phyloP scores from a whole-genome alignment of 2,888 invertebrate species.

The Phalangium opilio region DNA sequence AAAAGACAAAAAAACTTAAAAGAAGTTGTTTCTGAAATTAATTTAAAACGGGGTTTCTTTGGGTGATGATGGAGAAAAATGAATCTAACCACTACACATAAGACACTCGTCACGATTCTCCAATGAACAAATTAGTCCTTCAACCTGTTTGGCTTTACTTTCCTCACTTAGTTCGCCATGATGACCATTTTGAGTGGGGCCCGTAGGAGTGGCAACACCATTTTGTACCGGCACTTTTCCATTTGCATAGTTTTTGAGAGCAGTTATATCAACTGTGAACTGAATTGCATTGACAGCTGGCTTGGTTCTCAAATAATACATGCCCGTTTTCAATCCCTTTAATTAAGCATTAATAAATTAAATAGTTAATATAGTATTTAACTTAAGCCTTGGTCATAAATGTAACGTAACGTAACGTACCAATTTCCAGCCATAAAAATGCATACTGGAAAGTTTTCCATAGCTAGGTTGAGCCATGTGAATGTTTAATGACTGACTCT shows the following conservation, averaged over 20 bases:
- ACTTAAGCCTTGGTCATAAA: no score
- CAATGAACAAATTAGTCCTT: slow-evolving; percentile 66
- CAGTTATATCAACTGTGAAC: slow-evolving; percentile 86
- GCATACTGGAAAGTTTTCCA: slow-evolving; percentile 89
- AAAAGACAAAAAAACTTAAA: neutral
- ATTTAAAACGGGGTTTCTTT: neutral
- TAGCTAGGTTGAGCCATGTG: slow-evolving; percentile 90
- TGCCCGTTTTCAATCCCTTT: slow-evolving; percentile 89
- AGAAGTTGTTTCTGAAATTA: neutral
- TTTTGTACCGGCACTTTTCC: slow-evolving; percentile 6
- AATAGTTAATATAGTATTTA: no score
- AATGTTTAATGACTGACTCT: slow-evolving; percentile 94
- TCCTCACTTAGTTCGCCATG: slow-evolving; percentile 3
- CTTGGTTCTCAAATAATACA: slow-evolving; percentile 95
- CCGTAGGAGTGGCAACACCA: slow-evolving; percentile 3
- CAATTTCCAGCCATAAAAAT: slow-evolving; percentile 92
- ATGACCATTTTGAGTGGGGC: slow-evolving; percentile 8
- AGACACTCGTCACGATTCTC: slow-evolving; percentile 74
- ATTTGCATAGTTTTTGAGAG: slow-evolving; percentile 32
- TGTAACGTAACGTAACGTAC: slow-evolving; percentile 28
- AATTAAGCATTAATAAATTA: no score
- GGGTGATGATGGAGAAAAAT: no score
- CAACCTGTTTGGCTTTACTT: slow-evolving; percentile 42
- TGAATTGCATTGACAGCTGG: slow-evolving; percentile 93
- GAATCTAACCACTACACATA: slow-evolving; percentile 60